Evolutionary conservation across 2,113 vertebrate species (phyloP).

Genomic region (Rhagologus leucostigma): DNA sequence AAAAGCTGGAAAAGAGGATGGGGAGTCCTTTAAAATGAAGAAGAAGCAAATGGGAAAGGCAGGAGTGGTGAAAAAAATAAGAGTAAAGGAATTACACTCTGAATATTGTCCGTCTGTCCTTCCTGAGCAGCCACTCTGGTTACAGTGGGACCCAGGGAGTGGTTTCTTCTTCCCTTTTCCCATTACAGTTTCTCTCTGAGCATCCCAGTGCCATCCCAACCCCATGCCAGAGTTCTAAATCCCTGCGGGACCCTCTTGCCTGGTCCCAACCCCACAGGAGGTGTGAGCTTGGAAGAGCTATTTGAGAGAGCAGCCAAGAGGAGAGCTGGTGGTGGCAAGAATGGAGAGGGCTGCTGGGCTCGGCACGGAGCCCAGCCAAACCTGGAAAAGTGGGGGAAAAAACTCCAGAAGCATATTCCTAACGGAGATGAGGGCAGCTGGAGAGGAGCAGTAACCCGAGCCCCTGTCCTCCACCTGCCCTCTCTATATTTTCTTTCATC

Average conservation of each 20-base stretch:
- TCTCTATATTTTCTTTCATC: conserved; percentile 45
- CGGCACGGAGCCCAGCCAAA: rapidly evolving
- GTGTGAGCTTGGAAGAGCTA: neutral
- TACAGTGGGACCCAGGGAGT: neutral
- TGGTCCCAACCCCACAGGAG: neutral
- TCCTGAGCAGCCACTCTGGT: neutral
- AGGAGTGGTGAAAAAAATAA: neutral
- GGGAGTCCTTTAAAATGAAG: neutral
- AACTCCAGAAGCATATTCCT: neutral
- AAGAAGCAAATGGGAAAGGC: neutral
- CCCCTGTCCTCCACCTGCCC: neutral
- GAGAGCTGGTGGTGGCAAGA: neutral
- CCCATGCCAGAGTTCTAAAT: neutral
- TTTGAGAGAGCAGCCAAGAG: neutral
- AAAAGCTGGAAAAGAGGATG: neutral
- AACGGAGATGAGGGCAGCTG: neutral
- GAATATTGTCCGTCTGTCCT: rapidly evolving
- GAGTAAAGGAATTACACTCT: neutral
- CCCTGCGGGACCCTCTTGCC: rapidly evolving
- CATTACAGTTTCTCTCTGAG: neutral
- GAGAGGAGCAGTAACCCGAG: neutral
- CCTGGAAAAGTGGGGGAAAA: neutral
- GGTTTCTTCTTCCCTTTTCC: neutral
- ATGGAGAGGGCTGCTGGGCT: neutral
- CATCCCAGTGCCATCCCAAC: neutral